These are phyloP conservation scores for Drosophila seguyi DNA, from an alignment of 1,140 invertebrate species.

Conservation along the genomic window DNA sequence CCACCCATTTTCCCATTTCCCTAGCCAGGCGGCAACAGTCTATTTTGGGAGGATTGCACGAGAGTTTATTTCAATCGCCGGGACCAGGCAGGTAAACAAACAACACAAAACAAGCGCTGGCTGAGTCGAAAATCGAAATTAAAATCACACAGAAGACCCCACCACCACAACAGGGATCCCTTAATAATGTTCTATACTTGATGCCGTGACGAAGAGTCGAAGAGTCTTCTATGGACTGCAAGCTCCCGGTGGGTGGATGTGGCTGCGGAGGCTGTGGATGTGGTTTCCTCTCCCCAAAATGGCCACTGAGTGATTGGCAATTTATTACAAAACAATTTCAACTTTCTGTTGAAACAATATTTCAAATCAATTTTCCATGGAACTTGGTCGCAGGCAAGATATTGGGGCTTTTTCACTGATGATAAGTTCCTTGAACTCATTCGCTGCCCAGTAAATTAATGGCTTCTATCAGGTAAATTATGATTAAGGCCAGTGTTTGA, in stretches of 20 bases:
- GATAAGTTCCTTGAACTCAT: slow-evolving; percentile 54
- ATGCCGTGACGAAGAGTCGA: slow-evolving; percentile 62
- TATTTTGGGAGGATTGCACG: slow-evolving; percentile 74
- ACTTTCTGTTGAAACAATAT: slow-evolving; percentile 48
- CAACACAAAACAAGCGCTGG: slow-evolving; percentile 37
- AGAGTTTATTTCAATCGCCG: slow-evolving; percentile 53
- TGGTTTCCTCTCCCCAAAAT: slow-evolving; percentile 30
- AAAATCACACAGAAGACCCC: slow-evolving; percentile 27
- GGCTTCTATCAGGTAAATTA: slow-evolving; percentile 21
- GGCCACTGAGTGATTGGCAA: slow-evolving; percentile 55
- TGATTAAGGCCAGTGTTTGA: slow-evolving; percentile 24
- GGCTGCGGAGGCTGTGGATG: slow-evolving; percentile 6
- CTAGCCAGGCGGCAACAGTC: slow-evolving; percentile 48
- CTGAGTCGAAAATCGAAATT: slow-evolving; percentile 25
- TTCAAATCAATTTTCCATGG: slow-evolving; percentile 37
- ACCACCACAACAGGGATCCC: slow-evolving; percentile 30
- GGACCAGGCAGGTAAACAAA: slow-evolving; percentile 71
- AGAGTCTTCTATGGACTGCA: slow-evolving; percentile 11
- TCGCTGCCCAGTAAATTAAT: slow-evolving; percentile 33
- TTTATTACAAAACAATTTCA: slow-evolving; percentile 51
- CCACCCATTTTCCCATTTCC: slow-evolving; percentile 29
- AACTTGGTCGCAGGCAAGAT: slow-evolving; percentile 4
- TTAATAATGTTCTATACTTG: slow-evolving; percentile 75
- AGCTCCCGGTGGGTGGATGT: slow-evolving; percentile 14
- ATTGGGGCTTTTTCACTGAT: slow-evolving; percentile 16